Conservation (phyloP, 2,113 vertebrate genomes). For the Fregata magnificens region DNA sequence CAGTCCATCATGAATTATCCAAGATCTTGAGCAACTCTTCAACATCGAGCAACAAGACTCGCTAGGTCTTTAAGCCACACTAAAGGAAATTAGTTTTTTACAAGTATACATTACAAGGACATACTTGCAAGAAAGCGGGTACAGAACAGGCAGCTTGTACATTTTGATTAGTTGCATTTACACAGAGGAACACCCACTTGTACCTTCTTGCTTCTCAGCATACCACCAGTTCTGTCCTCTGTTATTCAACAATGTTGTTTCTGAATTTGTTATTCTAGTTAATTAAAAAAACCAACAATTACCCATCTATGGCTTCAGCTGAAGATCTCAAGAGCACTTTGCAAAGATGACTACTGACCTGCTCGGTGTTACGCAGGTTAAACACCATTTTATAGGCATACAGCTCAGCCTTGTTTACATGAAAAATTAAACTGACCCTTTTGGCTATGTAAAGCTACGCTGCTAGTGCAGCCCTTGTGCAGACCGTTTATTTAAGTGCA, state of each 20-base stretch:
- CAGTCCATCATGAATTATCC: not conserved
- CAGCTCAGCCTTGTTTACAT: conserved; percentile 3
- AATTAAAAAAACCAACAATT: not conserved
- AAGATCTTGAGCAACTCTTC: not conserved
- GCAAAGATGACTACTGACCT: not conserved
- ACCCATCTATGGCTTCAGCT: not conserved
- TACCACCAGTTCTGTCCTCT: not conserved
- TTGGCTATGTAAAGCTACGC: not conserved
- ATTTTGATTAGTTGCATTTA: not conserved
- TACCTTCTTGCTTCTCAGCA: not conserved
- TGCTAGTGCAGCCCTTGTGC: not conserved
- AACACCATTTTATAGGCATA: not conserved
- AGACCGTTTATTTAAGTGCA: not conserved
- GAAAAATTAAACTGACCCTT: conserved; percentile 13
- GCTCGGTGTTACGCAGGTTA: not conserved
- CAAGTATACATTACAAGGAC: not conserved
- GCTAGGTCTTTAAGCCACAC: not conserved
- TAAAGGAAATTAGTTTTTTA: not conserved
- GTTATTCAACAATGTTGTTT: not conserved
- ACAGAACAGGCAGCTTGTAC: not conserved
- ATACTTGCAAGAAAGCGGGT: not conserved
- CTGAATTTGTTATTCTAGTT: not conserved
- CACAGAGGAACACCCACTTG: not conserved
- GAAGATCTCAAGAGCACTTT: conserved; percentile 15
- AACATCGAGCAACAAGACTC: fast-evolving